These are phyloP conservation scores for Haemorhous mexicanus DNA, from an alignment of 2,113 vertebrate genomes.

Conservation along the genomic window DNA sequence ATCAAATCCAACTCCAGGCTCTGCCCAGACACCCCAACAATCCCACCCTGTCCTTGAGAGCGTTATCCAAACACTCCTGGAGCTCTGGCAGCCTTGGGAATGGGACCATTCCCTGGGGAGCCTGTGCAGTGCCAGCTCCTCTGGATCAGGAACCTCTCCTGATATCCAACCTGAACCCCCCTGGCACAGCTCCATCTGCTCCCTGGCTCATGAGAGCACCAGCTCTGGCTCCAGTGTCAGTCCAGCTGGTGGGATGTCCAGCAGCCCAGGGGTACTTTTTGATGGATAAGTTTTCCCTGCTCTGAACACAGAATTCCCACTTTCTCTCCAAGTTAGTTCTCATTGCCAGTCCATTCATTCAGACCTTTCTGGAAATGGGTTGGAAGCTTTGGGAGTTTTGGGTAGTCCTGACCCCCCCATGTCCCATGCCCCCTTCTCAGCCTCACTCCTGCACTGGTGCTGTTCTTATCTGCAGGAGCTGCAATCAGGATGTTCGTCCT, in stretches of 20 bases:
- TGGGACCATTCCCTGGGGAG: not conserved
- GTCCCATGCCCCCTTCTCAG: not conserved
- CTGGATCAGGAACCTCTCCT: not conserved
- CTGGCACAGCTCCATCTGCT: rapidly evolving
- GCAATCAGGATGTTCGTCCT: not conserved
- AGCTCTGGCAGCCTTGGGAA: not conserved
- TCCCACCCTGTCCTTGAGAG: not conserved
- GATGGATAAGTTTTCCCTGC: not conserved
- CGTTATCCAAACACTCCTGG: rapidly evolving
- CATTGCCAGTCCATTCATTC: not conserved
- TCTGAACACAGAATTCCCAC: not conserved
- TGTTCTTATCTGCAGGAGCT: not conserved
- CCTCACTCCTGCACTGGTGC: not conserved
- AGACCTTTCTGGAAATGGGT: not conserved
- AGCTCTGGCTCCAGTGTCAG: not conserved
- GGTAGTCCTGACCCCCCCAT: not conserved
- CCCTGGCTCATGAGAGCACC: not conserved
- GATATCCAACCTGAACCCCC: not conserved
- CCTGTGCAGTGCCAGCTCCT: not conserved
- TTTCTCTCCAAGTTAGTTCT: not conserved
- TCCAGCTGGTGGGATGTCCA: not conserved
- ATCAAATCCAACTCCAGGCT: not conserved
- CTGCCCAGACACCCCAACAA: not conserved
- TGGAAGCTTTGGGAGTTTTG: not conserved
- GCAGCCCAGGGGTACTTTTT: rapidly evolving